A percentile compares a stretch with the other conserved stretches of the same genome.
phyloP scores from a whole-genome alignment of 2,888 invertebrate species.

The Coleophora flavipennella region DNA sequence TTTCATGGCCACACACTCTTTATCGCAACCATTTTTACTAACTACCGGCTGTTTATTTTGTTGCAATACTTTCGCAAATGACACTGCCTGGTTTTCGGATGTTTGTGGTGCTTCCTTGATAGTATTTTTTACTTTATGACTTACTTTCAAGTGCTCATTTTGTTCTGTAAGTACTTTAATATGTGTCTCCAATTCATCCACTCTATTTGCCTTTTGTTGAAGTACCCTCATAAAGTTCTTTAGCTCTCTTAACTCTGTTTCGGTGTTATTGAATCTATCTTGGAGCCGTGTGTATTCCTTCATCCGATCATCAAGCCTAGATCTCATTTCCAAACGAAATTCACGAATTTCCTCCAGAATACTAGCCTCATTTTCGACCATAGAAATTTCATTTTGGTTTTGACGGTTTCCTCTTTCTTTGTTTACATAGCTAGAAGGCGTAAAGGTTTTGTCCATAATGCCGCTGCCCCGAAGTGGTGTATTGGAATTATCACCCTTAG shows the following conservation, averaged over 20 bases:
- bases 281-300: constrained; percentile 9
- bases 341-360: constrained; percentile 5
- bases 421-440: constrained; percentile 11
- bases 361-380: constrained; percentile 4
- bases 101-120: background rate
- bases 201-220: constrained; percentile 12
- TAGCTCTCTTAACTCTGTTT: constrained; percentile 9
- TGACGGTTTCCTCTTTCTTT: constrained; percentile 7
- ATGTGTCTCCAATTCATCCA: constrained; percentile 11
- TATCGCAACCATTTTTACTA: too few species aligned
- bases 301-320: constrained; percentile 7
- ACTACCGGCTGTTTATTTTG: background rate
- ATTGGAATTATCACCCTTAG: constrained; percentile 7
- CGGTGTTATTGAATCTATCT: constrained; percentile 9
- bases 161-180: constrained; percentile 6
- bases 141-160: constrained; percentile 1
- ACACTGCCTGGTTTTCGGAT: background rate
- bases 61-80: constrained; percentile 1
- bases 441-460: constrained; percentile 4
- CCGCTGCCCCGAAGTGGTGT: constrained; percentile 10
- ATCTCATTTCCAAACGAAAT: constrained; percentile 11
- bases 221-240: constrained; percentile 12
- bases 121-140: too few species aligned
- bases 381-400: constrained; percentile 2
- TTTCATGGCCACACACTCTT: too few species aligned